Evolutionary conservation across 1,140 invertebrate species (phyloP), one percentile per base, ranked within the genome.

Genomic region (Lasioglossum baleicum): DNA sequence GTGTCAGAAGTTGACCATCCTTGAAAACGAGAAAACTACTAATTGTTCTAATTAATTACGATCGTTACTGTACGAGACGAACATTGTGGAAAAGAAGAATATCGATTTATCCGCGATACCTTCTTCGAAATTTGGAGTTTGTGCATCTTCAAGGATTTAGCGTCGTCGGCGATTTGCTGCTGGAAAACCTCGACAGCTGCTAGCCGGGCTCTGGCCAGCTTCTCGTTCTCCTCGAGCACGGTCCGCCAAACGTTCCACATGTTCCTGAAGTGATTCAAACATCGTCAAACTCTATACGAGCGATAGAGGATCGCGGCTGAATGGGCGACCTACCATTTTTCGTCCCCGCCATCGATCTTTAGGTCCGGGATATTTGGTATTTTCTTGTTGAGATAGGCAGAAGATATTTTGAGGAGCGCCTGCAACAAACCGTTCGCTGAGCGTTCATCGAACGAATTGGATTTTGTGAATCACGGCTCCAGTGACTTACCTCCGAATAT

Each of bases 221-320:
- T 98, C 89, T 99, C 98, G 89, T 98, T 98, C 92, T 99, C 98
- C 91, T 99, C 98, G 81, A 99, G 93, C 0, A 99, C 97, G 0
- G 97, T 97, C 83, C 97, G 95, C 98, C 98, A 99, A 20, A 99
- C 97, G 85, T 97, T 98, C 96, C 97, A 98, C 95, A 99, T 98
- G 88, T 99, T 99, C 96, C 98, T 99, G 87, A 7, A n/a, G 5
- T 15, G 22, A 48, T 48, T 48, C 44, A 11, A 48, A 11, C 44
- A 20, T 5, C 51, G n/a, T 17, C 15, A 15, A 53, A 53, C 5
- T 53, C 5, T 53, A 6, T 70, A 60, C 15, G 26, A 65, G 53
- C 69, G 22, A 17, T 48, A 51, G n/a, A 20, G 17, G 0, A n/a
- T 22, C 56, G 17, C 56, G 7, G 20, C 13, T 8, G 11, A 56